phyloP scores from a whole-genome alignment of 2,797 vertebrate genomes.

The Helarctos malayanus region DNA sequence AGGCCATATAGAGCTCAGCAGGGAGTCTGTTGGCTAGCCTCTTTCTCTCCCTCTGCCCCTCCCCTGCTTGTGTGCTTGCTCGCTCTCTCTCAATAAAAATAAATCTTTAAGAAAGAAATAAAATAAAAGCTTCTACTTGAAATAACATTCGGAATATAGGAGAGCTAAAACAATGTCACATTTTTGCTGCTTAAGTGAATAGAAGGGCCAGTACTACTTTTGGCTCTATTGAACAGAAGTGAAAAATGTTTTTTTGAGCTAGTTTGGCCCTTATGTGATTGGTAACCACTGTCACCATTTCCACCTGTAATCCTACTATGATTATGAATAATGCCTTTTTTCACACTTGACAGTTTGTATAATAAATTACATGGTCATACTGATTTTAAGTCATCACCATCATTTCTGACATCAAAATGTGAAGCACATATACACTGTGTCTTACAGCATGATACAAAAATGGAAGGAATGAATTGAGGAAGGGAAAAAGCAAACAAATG shows the following conservation, averaged over 20 bases:
- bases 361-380: background rate
- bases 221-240: background rate
- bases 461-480: background rate
- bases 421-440: background rate
- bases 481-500: background rate
- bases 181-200: background rate
- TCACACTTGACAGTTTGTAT: background rate
- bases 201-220: background rate
- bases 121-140: background rate
- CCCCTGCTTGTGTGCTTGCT: background rate
- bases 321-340: background rate
- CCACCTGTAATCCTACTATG: background rate
- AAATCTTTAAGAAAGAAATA: background rate
- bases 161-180: background rate
- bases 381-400: background rate
- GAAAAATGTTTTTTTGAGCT: background rate
- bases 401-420: background rate
- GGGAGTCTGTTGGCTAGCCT: background rate
- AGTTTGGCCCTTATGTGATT: background rate
- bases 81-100: background rate
- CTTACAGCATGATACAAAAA: background rate
- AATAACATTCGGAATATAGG: background rate
- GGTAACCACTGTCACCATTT: background rate
- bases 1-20: background rate
- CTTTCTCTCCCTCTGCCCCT: background rate